Base-by-base conservation (phyloP, 1,140 invertebrate genomes). In the Trachymyrmex cornetzi region DNA sequence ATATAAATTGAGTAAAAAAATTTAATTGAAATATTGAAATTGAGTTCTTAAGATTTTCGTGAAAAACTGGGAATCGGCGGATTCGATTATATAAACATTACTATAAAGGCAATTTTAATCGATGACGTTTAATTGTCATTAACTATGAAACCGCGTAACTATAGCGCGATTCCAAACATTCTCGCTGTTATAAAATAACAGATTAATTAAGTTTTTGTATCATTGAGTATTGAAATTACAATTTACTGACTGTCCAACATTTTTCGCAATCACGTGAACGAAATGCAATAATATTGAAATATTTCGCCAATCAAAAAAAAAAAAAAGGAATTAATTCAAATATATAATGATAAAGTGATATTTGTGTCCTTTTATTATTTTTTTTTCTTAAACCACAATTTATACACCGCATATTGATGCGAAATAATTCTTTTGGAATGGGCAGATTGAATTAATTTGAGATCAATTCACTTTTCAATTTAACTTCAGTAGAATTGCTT, bases 161-260 rank as follows among this genome's bases (percentile, higher is more conserved):
- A 14, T 30, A 55, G 9, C 12, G 44, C 48, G 48, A 59, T 82
- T 79, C 44, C 44, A 64, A 64, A 34, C 61, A 80, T 67, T 61
- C 55, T 72, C 19, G 44, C 3, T 82, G 38, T 82, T 61, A 11
- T 67, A 53, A 81, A 69, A 12, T 72, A 82, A 55, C 1, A 72
- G 38, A 59, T 69, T 75, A 75, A 81, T 53, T 81, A 81, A 82
- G 69, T 84, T 84, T 44, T 84, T 84, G 14, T 84, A 84, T 34
- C 14, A 22, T 7, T 61, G 19, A 75, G 55, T 75, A 75, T 63
- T 84, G 16, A 61, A 72, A 48, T 48, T 27, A 2, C 38, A 44
- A 74, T 50, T 61, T 50, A 71, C 57, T 24, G 7, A 74, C 30
- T 74, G 59, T 74, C 5, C 14, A 30, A 55, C 14, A 66, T 66